Base-by-base conservation (phyloP, 2,113 vertebrate species). In the Plotosus lineatus region DNA sequence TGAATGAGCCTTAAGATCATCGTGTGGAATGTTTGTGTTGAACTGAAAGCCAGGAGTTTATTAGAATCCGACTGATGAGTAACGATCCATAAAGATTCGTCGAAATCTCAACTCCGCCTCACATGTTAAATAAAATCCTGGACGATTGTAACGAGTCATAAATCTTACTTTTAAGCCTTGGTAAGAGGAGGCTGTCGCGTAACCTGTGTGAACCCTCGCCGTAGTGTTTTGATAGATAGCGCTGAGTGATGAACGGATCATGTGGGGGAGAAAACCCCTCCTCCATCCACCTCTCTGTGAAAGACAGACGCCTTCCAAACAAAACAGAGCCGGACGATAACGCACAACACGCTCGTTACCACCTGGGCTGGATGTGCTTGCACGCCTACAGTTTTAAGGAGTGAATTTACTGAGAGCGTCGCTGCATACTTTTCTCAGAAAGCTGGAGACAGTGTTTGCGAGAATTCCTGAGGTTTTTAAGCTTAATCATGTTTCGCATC, bases 281-380 rank as follows among this genome's bases (percentile, higher is more conserved):
- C 26, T 33, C 1, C 23, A 44, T 63, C 51, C 4, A 23, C 17
- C 33, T 56, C 26, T 73, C 15, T 50, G 42, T n/a, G 11, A 50
- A 33, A 17, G 15, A 75, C 1, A 3, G 50, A 21, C 4, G 36
- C 1, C 9, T 26, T 56, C 63, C 63, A 40, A 46, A 56, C 8
- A 11, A 38, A 66, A 78, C 56, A 58, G 85, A 48, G 76, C 50
- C 75, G 61, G 87, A 89, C 90, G 85, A 90, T 92, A 90, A 92
- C 89, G 84, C 85, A 91, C 55, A 61, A 82, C 4, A 23, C 53
- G 66, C 81, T 87, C 79, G 89, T 91, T 88, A 85, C 87, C 87
- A 87, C 86, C 72, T 53, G 55, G 63, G 50, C 28, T 77, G 38
- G n/a, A 53, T 12, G 53, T 33, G 66, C 44, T 55, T 46, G 55